Base-by-base conservation (phyloP, 2,113 vertebrate genomes). In the Merops nubicus region DNA sequence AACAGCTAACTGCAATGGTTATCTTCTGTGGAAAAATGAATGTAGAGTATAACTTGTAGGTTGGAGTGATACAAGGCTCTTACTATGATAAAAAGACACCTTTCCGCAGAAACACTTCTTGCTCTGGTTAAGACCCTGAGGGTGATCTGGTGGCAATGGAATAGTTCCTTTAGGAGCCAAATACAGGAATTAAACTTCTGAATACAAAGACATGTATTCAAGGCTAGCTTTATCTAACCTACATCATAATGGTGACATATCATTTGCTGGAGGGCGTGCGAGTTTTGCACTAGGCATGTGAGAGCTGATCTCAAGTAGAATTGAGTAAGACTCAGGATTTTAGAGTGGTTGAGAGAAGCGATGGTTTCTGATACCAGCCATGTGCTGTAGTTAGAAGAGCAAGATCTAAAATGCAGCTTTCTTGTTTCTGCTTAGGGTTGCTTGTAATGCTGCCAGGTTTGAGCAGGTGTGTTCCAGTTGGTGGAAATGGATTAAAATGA, bases 381-480 rank as follows among this genome's bases (percentile, higher is more conserved):
- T 10, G 20, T 74, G 48, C 54, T 64, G 56, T 74, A 42, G 47
- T 29, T 75, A 15, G 15, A 69, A 47, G 11, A 65, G 4, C 7
- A 47, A 57, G 9, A n/a, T 6, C 12, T 73, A n/a, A 76, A 69
- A 60, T 29, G 7, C 15, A 26, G 6, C 34, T 78, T 53, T 11
- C 11, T 40, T 63, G 6, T 36, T 73, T 57, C 12, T 82, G 6
- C 14, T 50, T 53, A 7, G 1, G 12, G 10, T 57, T 48, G 53
- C 38, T 78, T 89, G 16, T 62, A 8, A 29, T 33, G 51, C 62
- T 83, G n/a, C 19, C 6, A 7, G 2, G 10, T 50, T 26, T 1
- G 2, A 65, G 6, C 21, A 45, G 3, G 11, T 74, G 2, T 16
- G 5, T 17, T 70, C 3, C 0, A 57, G 33, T 2, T 59, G 9